Evolutionary conservation across 2,888 invertebrate genomes (phyloP), one percentile per base, ranked within the genome.

Genomic region (Tetramorium bicarinatum): DNA sequence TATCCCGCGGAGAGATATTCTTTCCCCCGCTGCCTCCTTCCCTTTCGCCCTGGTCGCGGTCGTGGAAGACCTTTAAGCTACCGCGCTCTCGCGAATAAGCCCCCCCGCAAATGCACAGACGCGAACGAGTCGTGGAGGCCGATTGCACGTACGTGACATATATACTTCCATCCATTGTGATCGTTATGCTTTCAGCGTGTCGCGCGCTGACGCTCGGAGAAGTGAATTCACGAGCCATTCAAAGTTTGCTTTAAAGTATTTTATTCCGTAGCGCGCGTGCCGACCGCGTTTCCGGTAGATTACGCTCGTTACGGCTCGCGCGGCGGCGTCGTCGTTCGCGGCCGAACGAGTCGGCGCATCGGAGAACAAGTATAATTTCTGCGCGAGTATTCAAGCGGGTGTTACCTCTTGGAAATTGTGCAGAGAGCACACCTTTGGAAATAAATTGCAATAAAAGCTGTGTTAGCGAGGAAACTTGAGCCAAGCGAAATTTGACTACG

Each of bases 1-100:
- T 87, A 84, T 79, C 84, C 67, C 54, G n/a, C n/a, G 9, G 74
- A 72, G 77, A 85, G 85, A 83, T 82, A 87, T 86, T 85, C 84
- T 85, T 88, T 67, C 79, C 54, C 61, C 25, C 44, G 25, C 25
- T 25, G 25, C 7, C 8, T 25, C 6, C n/a, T 9, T 41, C 0
- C 1, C 11, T 25, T 11, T 18, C 15, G 11, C 9, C 34, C 9
- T 11, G 8, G 3, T 29, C 29, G 29, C 15, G 38, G 7, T 76
- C n/a, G 21, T 2, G 49, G 21, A 34, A 75, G 38, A 41, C 34
- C 34, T 62, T 56, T 62, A 41, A 54, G 52, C 34, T 21, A 18
- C 34, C 47, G 6, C 11, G 25, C 34, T 47, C 44, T 47, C 44
- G 44, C 44, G 29, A 67, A 67, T 18, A 2, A 41, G 25, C 4